phyloP scores from a whole-genome alignment of 1,140 invertebrate genomes.

The Drosophila murphyi region DNA sequence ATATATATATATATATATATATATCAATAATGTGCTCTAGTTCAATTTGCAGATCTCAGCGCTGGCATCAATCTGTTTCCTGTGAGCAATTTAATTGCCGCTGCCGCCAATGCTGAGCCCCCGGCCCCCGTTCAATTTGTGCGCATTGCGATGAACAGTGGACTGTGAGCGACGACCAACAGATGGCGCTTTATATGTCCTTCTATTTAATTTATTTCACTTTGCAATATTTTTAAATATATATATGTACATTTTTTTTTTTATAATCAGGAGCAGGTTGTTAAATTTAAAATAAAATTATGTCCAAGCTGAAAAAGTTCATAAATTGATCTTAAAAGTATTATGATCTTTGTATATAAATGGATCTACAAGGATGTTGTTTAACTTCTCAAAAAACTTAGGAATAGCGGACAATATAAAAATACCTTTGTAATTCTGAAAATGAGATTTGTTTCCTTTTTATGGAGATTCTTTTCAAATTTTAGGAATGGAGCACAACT shows the following conservation, averaged over 20 bases:
- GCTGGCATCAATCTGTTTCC: slow-evolving; percentile 66
- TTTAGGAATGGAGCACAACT: too few species aligned
- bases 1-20: not conserved
- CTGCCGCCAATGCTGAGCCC: slow-evolving; percentile 63
- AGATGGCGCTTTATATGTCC: slow-evolving; percentile 24
- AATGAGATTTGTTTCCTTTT: too few species aligned
- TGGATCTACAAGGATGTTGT: too few species aligned
- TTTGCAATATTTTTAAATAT: slow-evolving; percentile 20
- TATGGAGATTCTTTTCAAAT: too few species aligned
- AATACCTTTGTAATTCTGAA: too few species aligned
- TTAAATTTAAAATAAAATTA: not conserved
- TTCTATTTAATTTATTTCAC: slow-evolving; percentile 21
- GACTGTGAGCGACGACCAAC: slow-evolving; percentile 46
- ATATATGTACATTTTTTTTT: slow-evolving; percentile 3
- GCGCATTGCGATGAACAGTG: slow-evolving; percentile 74
- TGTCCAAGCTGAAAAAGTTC: not conserved
- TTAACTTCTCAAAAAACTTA: too few species aligned
- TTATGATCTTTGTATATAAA: too few species aligned
- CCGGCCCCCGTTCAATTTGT: slow-evolving; percentile 70
- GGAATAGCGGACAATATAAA: too few species aligned
- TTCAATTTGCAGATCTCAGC: slow-evolving; percentile 57
- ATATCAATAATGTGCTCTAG: not conserved
- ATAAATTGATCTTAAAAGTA: too few species aligned
- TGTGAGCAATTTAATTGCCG: slow-evolving; percentile 66
- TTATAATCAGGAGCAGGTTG: not conserved